phyloP scores from a whole-genome alignment of 2,113 vertebrate species.

The Vombatus ursinus region DNA sequence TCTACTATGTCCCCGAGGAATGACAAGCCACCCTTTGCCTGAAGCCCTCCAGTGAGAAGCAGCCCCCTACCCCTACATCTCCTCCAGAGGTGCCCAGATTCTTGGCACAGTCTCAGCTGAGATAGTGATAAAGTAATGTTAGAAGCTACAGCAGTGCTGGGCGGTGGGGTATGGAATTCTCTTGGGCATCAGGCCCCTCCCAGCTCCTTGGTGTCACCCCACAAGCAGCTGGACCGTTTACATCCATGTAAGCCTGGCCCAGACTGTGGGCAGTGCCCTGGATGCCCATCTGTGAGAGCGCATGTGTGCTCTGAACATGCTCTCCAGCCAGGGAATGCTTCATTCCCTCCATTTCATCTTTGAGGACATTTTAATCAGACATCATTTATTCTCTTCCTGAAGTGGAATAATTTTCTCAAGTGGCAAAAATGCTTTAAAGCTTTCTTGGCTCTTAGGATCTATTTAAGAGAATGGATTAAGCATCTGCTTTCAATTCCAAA shows the following conservation, averaged over 20 bases:
- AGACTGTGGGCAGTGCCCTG: not conserved
- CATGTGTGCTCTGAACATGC: not conserved
- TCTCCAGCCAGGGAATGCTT: slow-evolving; percentile 4
- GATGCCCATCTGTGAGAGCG: not conserved
- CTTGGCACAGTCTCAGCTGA: not conserved
- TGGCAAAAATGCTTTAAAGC: slow-evolving; percentile 65
- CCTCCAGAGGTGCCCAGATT: not conserved
- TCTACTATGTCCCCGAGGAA: not conserved
- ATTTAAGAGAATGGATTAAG: slow-evolving; percentile 34
- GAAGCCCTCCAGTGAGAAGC: not conserved
- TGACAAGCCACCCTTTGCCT: not conserved
- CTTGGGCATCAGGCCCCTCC: not conserved
- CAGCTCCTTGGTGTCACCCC: not conserved
- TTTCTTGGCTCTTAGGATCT: slow-evolving; percentile 49
- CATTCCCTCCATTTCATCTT: slow-evolving; percentile 51
- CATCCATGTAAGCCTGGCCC: not conserved
- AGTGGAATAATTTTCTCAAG: slow-evolving; percentile 48
- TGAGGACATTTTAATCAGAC: slow-evolving; percentile 50
- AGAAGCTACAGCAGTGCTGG: not conserved
- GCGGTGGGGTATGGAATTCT: not conserved
- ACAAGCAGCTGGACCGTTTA: too few relatives aligned
- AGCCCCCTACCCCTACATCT: not conserved
- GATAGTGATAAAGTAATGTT: not conserved
- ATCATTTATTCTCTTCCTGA: slow-evolving; percentile 52
- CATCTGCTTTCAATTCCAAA: slow-evolving; percentile 49